Base-by-base conservation (phyloP, 2,888 invertebrate genomes). In the Cremastinae sp. region DNA sequence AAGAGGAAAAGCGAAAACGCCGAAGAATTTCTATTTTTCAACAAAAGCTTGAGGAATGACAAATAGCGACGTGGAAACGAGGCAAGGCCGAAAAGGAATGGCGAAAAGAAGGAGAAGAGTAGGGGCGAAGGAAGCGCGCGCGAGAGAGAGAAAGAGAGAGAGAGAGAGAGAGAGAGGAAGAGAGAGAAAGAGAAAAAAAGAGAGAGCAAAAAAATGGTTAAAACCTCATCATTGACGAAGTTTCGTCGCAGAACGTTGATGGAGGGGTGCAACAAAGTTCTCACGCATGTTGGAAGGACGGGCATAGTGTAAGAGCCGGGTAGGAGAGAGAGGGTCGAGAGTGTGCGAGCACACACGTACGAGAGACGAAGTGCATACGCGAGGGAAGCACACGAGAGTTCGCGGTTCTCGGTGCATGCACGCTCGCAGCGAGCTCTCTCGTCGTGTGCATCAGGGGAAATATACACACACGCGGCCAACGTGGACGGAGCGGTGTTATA, bases 231-330 rank as follows among this genome's bases (percentile, higher is more conserved):
- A 20, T 43, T 38, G 28, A n/a, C 16, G 22, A 53, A 59, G 61
- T 71, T 68, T 69, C 20, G 62, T 58, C 56, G 36, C 16, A 22
- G 14, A 43, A 12, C n/a, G 5, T 22, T 36, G 28, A 28, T 28
- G 28, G 38, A 47, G 69, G 64, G 47, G 59, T 62, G 49, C 36
- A 64, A 69, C 72, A 73, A 69, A 78, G 70, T 74, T 75, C 75
- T 75, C 78, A 78, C 74, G 66, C 78, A 75, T 73, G 61, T 75
- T 49, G 65, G 14, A 61, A 34, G 51, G 34, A 62, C 34, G 41
- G 36, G 5, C 28, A 28, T 28, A 28, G 28, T 28, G 2, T 28
- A 28, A n/a, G n/a, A n/a, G n/a, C n/a, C n/a, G n/a, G n/a, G n/a
- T n/a, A 41, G 9, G 41, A 41, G 9, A 41, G 9, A 41, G n/a